A percentile compares a stretch with the other conserved stretches of the same genome.
phyloP scores from a whole-genome alignment of 2,113 vertebrate species.

The Antechinus stuartii region DNA sequence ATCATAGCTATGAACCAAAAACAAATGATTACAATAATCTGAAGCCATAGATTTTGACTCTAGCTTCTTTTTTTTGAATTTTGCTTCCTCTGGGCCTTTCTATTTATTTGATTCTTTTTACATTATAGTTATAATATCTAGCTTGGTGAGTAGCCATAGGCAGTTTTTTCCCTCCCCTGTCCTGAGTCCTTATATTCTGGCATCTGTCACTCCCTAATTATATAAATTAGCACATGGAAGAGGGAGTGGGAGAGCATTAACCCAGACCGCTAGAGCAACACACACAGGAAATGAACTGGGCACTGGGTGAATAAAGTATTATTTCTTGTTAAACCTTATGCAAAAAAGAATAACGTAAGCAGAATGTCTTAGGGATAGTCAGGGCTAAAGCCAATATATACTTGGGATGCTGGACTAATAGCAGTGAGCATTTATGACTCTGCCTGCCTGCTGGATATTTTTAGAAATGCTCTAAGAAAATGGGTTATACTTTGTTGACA shows the following conservation, averaged over 20 bases:
- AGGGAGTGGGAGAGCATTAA: not conserved
- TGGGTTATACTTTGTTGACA: not conserved
- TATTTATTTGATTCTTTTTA: not conserved
- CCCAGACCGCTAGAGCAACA: not conserved
- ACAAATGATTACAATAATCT: not conserved
- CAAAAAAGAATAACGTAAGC: not conserved
- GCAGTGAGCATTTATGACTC: not conserved
- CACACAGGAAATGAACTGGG: not conserved
- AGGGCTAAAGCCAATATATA: not conserved
- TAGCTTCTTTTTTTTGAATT: not conserved
- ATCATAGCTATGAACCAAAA: not conserved
- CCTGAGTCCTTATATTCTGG: not conserved
- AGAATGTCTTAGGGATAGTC: not conserved
- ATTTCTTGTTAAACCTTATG: not conserved
- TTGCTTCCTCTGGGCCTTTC: not conserved
- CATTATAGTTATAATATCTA: not conserved
- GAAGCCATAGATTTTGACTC: not conserved
- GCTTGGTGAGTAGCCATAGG: not conserved
- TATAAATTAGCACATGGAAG: not conserved
- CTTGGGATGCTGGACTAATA: not conserved
- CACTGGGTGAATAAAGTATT: constrained; percentile 14
- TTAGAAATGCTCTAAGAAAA: constrained; percentile 21
- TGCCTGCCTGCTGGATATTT: not conserved
- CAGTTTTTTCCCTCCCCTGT: not conserved
- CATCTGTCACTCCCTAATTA: constrained; percentile 4